Conservation (phyloP, 2,113 vertebrate species). For the Tachysurus fulvidraco region DNA sequence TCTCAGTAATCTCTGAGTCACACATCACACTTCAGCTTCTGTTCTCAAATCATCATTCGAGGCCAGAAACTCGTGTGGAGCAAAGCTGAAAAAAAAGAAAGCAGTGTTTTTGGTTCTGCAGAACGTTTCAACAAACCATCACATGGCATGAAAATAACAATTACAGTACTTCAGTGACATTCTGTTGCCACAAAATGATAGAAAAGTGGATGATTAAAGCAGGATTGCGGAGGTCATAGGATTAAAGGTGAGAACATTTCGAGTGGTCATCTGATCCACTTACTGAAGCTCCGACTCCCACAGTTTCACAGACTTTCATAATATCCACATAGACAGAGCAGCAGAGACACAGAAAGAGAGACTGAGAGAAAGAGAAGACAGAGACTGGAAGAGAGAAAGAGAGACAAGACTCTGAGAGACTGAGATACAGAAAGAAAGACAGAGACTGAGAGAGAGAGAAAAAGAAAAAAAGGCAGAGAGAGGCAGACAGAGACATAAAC, state of each 20-base stretch:
- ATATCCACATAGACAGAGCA: neutral
- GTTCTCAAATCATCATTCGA: neutral
- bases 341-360: neutral
- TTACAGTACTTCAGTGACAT: neutral
- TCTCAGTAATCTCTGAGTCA: too few species aligned
- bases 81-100: neutral
- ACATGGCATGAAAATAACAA: neutral
- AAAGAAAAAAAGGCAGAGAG: neutral
- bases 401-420: neutral
- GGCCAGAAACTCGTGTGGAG: neutral
- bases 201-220: neutral
- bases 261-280: neutral
- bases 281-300: neutral
- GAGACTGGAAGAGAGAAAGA: neutral
- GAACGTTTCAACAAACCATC: constrained; percentile 7
- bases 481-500: neutral
- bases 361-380: neutral
- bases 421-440: neutral
- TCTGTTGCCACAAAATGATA: neutral
- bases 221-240: neutral
- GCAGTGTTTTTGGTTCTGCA: neutral
- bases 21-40: neutral
- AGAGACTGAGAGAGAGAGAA: neutral
- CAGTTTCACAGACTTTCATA: constrained; percentile 15
- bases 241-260: constrained; percentile 1